Evolutionary conservation across 2,797 vertebrate genomes (phyloP), one percentile per base, ranked within the genome.

Genomic region (Halcyon chelicuti): DNA sequence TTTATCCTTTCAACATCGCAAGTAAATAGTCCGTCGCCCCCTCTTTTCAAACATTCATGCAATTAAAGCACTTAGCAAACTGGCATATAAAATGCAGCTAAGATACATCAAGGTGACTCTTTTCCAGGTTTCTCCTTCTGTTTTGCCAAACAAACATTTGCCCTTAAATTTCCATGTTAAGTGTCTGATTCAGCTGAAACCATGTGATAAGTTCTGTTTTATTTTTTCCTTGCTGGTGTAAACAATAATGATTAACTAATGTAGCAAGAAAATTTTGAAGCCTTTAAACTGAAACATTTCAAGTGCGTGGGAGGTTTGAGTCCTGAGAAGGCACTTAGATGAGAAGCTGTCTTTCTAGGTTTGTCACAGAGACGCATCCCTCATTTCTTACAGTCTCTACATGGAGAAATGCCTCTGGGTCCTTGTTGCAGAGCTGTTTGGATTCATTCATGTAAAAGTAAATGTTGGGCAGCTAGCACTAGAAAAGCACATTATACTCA

Each of bases 81-180:
- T 10, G 18, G 37, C 29, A 18, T 35, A 31, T 65, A 57, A 90
- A 93, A 61, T 13, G 17, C 12, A 37, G 26, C 26, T 83, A 72
- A 88, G 86, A 74, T 35, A 51, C 22, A 63, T 52, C 75, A 88
- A 90, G 66, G 77, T 92, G 70, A 87, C 73, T 60, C 55, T 74
- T 73, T 17, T 16, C 46, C 33, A 66, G 35, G 6, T 62, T 88
- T 88, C 52, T 88, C 68, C 49, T 93, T 33, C 68, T 75, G 33
- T 54, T 90, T 93, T 10, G 2, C 39, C 46, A 72, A 61, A 66
- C 26, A 75, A 92, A 77, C 49, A 83, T 86, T 66, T 93, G 85
- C 49, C 14, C 42, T 78, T 84, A 80, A 86, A 86, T 68, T 93
- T 93, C 74, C 25, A 4, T 19, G 31, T 39, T 33, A 85, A 68